These are phyloP conservation scores for Aphrophora alni DNA, from an alignment of 2,888 invertebrate genomes.

Conservation along the genomic window DNA sequence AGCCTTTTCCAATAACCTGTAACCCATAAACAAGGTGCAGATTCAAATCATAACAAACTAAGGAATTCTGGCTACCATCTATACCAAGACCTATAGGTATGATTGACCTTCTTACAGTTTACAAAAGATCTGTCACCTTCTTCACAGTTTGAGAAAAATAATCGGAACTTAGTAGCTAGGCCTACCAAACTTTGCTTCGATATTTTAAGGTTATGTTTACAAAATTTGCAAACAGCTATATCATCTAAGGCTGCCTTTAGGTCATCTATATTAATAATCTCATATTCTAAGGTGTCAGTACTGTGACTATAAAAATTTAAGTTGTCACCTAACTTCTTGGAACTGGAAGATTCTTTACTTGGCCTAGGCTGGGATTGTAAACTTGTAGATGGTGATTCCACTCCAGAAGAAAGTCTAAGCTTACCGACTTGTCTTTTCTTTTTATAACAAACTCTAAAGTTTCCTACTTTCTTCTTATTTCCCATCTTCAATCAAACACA, in stretches of 20 bases:
- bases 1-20: slow-evolving; percentile 27
- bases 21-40: slow-evolving; percentile 25
- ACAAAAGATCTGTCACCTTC: slow-evolving; percentile 20
- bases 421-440: slow-evolving; percentile 13
- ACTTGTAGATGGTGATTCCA: too few relatives aligned
- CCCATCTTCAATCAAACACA: slow-evolving; percentile 26
- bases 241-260: slow-evolving; percentile 12
- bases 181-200: slow-evolving; percentile 25
- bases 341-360: slow-evolving; percentile 23
- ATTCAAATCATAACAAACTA: slow-evolving; percentile 29
- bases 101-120: slow-evolving; percentile 8
- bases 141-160: slow-evolving; percentile 22
- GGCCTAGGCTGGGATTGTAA: slow-evolving; percentile 16
- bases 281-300: slow-evolving; percentile 18
- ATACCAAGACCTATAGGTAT: neutral
- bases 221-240: slow-evolving; percentile 23
- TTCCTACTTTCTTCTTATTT: slow-evolving; percentile 30
- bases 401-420: neutral
- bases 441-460: slow-evolving; percentile 14
- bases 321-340: slow-evolving; percentile 10
- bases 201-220: slow-evolving; percentile 20
- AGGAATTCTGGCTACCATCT: neutral
- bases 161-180: slow-evolving; percentile 27
- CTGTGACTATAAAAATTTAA: slow-evolving; percentile 29
- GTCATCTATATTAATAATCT: slow-evolving; percentile 28